Base-by-base conservation (phyloP, 2,888 invertebrate genomes). In the Nasonovia ribisnigri region DNA sequence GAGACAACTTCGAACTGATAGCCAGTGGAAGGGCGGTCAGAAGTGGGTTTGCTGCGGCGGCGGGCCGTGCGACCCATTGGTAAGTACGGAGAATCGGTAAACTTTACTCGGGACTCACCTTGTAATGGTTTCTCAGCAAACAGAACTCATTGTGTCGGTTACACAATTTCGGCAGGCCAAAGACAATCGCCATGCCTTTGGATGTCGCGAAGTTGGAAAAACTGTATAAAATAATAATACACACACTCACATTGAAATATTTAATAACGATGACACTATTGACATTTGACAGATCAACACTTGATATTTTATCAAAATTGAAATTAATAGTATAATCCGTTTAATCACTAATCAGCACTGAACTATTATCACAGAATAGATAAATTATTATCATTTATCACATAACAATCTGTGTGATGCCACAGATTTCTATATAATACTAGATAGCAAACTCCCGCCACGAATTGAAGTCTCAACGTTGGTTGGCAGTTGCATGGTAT, bases 51-150 rank as follows among this genome's bases (percentile, higher is more conserved):
- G 42, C 60, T 24, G 5, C 93, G 90, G 36, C 86, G 90, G 29
- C 93, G 93, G 51, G 93, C 93, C n/a, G 93, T 93, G 29, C 93
- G 93, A n/a, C 93, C 93, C 93, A 93, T 93, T 84, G 90, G 84
- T 60, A 48, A 0, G 43, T 88, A 89, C 10, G 67, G 89, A 93
- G 90, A 93, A 93, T 93, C 86, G 86, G 87, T n/a, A 84, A 86
- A 93, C 90, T 86, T 93, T 93, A 93, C 42, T 67, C 57, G 51
- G 57, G 29, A 93, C 93, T 93, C 93, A 93, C 93, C 93, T 93
- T 93, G 84, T 93, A 90, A 87, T 90, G 84, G 84, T 86, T 86
- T 67, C 60, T 93, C 93, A 93, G 90, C 89, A 90, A 90, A 86
- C 43, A 77, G 42, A 90, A 60, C 0, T 48, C 84, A 42, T 54